Evolutionary conservation across 2,113 vertebrate genomes (phyloP).

Genomic region (Microtus oregoni): DNA sequence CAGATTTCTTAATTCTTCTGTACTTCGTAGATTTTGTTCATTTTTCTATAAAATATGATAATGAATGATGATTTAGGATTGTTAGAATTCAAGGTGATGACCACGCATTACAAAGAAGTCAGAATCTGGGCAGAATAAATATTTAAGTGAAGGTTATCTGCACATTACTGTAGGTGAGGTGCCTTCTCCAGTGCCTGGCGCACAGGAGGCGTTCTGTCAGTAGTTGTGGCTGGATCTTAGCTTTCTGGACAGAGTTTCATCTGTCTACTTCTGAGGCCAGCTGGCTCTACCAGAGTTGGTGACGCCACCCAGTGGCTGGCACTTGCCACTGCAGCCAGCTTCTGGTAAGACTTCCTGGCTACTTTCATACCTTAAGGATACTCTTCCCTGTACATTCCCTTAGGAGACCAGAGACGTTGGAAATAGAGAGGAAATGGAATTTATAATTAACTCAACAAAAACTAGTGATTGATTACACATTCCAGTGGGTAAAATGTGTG

Average conservation of each 20-base stretch:
- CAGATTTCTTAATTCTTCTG: conserved; percentile 22
- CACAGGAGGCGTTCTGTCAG: background rate
- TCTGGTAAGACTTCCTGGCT: background rate
- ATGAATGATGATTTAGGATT: background rate
- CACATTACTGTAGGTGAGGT: background rate
- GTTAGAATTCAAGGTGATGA: conserved; percentile 11
- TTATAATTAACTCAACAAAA: background rate
- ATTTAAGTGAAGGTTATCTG: background rate
- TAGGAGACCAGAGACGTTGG: background rate
- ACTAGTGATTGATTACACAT: background rate
- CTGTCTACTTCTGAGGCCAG: background rate
- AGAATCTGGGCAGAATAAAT: background rate
- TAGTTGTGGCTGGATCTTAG: background rate
- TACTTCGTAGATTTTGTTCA: background rate
- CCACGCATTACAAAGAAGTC: background rate
- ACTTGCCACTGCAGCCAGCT: background rate
- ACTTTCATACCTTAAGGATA: background rate
- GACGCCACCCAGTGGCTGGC: background rate
- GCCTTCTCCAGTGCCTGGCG: background rate
- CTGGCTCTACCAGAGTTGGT: background rate
- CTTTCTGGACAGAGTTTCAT: background rate
- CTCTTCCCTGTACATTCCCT: background rate
- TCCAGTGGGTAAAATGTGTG: background rate
- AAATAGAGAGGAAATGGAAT: background rate
- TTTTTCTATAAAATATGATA: conserved; percentile 12